Evolutionary conservation across 2,113 vertebrate species (phyloP), one percentile per base, ranked within the genome.

Genomic region (Trogon surrucura): DNA sequence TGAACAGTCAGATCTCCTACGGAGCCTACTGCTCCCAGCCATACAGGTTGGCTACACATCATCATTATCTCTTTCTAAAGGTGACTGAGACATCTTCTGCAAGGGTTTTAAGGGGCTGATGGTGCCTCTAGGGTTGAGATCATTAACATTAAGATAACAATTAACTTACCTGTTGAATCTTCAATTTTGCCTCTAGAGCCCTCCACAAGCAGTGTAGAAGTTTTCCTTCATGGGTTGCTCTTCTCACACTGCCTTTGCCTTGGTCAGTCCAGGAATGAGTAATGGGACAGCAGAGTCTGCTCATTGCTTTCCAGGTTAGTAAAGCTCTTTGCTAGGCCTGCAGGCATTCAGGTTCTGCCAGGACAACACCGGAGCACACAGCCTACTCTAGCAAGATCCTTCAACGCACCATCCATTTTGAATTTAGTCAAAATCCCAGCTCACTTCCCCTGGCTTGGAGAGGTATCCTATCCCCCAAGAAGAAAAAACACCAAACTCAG

Each of bases 1-100:
- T 0, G 1, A 66, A 26, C 3, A 0, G 45, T 53, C 1, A 0
- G 13, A 11, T 80, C 5, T 71, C 26, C 58, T 23, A 16, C 2
- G 5, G 25, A 56, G 3, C 11, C 27, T 60, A 26, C 18, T 36
- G 27, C 34, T 50, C 56, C 36, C 62, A 72, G n/a, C 50, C 27
- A 25, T 20, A 11, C n/a, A 60, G 30, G 5, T 6, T 61, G 16
- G 26, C 72, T 54, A 29, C 0, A 0, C 2, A 8, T 34, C 20
- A 53, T 10, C 44, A 16, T 18, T 29, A 7, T 7, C 58, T 53
- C 7, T 32, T 69, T 36, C 22, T 0, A 1, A 6, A 15, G 14
- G 47, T 13, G 11, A 38, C 6, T 10, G 29, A 6, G 3, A 7
- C 26, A 16, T 58, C 15, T 13, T 70, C 61, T 29, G 18, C 27